Base-by-base conservation (phyloP, 2,888 invertebrate genomes). In the Ypsolopha sequella region DNA sequence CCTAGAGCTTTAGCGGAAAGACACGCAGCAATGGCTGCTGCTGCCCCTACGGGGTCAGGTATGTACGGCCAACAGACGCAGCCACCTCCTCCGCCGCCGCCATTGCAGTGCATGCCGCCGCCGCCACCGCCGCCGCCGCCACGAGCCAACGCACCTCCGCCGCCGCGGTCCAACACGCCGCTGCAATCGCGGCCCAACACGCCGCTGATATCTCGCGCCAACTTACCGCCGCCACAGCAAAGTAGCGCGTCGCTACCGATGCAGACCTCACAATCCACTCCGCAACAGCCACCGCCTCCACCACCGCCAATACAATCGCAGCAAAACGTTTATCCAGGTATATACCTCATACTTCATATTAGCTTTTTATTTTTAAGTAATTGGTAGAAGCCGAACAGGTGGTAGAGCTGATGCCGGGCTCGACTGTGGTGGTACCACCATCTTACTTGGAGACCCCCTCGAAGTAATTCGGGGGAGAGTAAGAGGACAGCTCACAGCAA, bases 1-100 rank as follows among this genome's bases (percentile, higher is more conserved):
- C 85, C 85, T 1, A 59, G 62, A n/a, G 68, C 73, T 0, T 56
- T 84, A 4, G 60, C 63, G 0, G 76, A 81, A 36, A 64, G 82
- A 38, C 75, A 82, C 55, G 62, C 70, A 2, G 65, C 68, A 0
- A 69, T 74, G 63, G 60, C 65, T 2, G 54, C 59, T 4, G 51
- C 59, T 4, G 41, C 58, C 0, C 54, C 56, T 1, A 54, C 57
- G 4, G 6, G 48, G 10, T 43, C 13, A 13, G 11, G 50, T 24
- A 34, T n/a, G 1, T 41, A 41, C 24, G 49, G 39, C 33, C 41
- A 24, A 24, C 24, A 24, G 6, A 10, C 9, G 24, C 13, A 36
- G 34, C 43, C 14, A 44, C 36, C 14, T 35, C 43, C 14, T 36
- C 44, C 36, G 14, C 54, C 56, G 0, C 58, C 58, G 9, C 59